Evolutionary conservation across 2,888 invertebrate genomes (phyloP), one percentile per base, ranked within the genome.

Genomic region (Lasius platythorax): DNA sequence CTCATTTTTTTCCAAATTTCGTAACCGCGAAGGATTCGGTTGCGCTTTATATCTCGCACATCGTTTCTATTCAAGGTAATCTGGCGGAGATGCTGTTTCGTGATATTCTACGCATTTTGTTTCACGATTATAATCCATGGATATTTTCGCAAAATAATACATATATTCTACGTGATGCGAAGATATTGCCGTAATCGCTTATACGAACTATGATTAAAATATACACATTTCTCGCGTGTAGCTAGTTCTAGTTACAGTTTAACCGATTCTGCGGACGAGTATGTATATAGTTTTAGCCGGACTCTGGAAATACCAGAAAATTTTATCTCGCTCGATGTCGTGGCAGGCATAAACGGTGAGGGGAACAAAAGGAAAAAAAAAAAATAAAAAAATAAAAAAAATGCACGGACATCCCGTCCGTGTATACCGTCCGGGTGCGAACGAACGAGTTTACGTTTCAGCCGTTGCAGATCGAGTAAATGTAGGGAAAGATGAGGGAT

Each of bases 401-500:
- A 64, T 75, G 68, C 53, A 67, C 67, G 67, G 33, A 58, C 50
- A 76, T 79, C 58, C 15, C 63, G 61, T 81, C 64, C 66, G 78
- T 68, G 79, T 72, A 23, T 23, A 66, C 56, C 75, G 78, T 73
- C 81, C 78, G 85, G 84, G 90, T 89, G 88, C 89, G 90, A 91
- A 88, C 90, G 91, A 91, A 92, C 91, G 90, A 93, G 92, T 92
- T 92, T 92, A 91, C 92, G 92, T 92, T 92, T 92, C 91, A 90
- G 91, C 90, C 91, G 90, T 90, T 90, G 91, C 91, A 90, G 91
- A 93, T 92, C 91, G 92, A 88, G 92, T 91, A 92, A 92, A 92
- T 92, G 92, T 92, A 91, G 92, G 92, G 92, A 92, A 92, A 92
- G 92, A 92, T 92, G 92, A 92, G 92, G 92, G 89, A 92, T 92